Conservation (phyloP, 2,113 vertebrate species). For the Leptosomus discolor region DNA sequence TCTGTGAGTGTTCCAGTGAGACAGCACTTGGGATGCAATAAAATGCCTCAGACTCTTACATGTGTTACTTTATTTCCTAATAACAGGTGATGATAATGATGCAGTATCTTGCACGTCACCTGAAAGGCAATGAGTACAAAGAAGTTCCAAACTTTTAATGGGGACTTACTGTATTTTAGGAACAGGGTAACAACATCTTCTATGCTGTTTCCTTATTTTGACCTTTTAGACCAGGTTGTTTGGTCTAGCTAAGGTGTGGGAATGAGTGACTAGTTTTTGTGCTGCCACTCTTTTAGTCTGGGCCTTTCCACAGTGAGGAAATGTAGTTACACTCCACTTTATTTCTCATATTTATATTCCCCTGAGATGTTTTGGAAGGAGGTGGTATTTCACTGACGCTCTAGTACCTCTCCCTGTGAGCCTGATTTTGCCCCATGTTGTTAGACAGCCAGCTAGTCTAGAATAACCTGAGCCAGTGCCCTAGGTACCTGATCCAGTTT, state of each 20-base stretch:
- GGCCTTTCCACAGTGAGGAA: background rate
- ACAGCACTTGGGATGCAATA: background rate
- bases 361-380: background rate
- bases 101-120: rapidly evolving
- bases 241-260: background rate
- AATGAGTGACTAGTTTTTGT: background rate
- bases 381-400: background rate
- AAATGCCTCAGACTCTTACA: background rate
- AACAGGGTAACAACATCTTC: background rate
- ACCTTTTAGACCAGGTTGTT: background rate
- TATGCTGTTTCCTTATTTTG: background rate
- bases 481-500: background rate
- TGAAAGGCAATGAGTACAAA: background rate
- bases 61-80: background rate
- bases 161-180: background rate
- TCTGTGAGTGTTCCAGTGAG: slow-evolving; percentile 16
- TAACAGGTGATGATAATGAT: background rate
- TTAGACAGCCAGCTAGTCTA: background rate
- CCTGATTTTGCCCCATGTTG: background rate
- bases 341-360: background rate
- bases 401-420: rapidly evolving
- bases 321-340: background rate
- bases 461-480: background rate
- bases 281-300: background rate
- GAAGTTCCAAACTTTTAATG: background rate